Evolutionary conservation across 1,140 invertebrate species (phyloP), one percentile per base, ranked within the genome.

Genomic region (Pantala flavescens): DNA sequence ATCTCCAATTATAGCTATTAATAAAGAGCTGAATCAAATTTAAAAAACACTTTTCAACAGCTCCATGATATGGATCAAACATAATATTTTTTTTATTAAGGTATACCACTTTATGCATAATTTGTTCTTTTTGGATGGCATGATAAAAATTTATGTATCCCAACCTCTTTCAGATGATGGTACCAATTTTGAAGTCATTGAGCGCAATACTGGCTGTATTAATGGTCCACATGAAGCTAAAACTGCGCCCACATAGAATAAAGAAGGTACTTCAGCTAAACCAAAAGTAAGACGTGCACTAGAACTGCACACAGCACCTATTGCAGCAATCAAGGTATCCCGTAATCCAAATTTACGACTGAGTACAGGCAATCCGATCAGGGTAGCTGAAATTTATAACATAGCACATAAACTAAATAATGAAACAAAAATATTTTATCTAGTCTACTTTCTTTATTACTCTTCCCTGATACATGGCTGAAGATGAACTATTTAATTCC

Each of bases 151-250:
- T 36, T 7, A 63, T 1, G 49, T 21, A 23, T 5, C n/a, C 24
- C 28, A 82, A 87, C 91, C 91, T 85, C 90, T 85, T 81, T 93
- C 91, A 36, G 85, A 83, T 5, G 83, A 76, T 0, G 87, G 83
- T 23, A 92, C 85, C 3, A 90, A 82, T 83, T 93, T 93, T 0
- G 91, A 92, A 12, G 88, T 86, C 85, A 92, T 90, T 5, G 91
- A 91, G 70, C 91, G 84, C 63, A 93, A 84, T 55, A 91, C 86
- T 12, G 91, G 90, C 0, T 89, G 90, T 0, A 91, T 88, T 63
- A 89, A 86, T 0, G 91, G 91, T 0, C 91, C 91, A 28, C 92
- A 81, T 11, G 89, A 86, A 9, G 90, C 89, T 19, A 72, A 42
- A 19, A 89, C 84, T 0, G 82, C 82, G 10, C 91, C 90, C 0